Conservation (phyloP, 2,797 vertebrate species). For the Petrocephalus sullivani region DNA sequence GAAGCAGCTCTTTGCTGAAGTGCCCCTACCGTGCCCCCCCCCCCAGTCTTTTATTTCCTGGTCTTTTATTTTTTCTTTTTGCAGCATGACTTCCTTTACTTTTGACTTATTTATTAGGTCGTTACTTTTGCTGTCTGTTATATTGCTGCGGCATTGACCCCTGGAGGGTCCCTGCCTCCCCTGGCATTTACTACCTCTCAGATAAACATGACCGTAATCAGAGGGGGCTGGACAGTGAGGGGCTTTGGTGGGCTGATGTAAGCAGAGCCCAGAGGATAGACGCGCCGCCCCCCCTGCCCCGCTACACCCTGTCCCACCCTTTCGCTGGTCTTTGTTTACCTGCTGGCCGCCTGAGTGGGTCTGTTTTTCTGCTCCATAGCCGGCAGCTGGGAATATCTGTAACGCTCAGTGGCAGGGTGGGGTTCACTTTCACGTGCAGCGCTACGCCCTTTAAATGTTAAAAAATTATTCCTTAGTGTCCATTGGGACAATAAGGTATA, state of each 20-base stretch:
- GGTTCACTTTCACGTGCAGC: background rate
- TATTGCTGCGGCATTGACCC: constrained; percentile 23
- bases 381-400: background rate
- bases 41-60: background rate
- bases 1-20: background rate
- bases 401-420: no score
- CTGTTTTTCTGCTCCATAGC: background rate
- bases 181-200: constrained; percentile 58
- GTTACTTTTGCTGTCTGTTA: background rate
- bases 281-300: constrained; percentile 40
- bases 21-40: background rate
- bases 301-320: constrained; percentile 30
- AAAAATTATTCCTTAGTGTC: background rate
- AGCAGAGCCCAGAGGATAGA: constrained; percentile 44
- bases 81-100: background rate
- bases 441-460: background rate
- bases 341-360: background rate
- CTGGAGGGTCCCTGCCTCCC: constrained; percentile 55
- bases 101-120: no score
- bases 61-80: background rate
- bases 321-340: constrained; percentile 21
- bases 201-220: constrained; percentile 35
- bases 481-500: background rate
- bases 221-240: constrained; percentile 38
- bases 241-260: constrained; percentile 49